A percentile compares a stretch with the other conserved stretches of the same genome.
Evolutionary conservation across 2,888 invertebrate genomes (phyloP).

Genomic region (Acanthosepion pharaonis): DNA sequence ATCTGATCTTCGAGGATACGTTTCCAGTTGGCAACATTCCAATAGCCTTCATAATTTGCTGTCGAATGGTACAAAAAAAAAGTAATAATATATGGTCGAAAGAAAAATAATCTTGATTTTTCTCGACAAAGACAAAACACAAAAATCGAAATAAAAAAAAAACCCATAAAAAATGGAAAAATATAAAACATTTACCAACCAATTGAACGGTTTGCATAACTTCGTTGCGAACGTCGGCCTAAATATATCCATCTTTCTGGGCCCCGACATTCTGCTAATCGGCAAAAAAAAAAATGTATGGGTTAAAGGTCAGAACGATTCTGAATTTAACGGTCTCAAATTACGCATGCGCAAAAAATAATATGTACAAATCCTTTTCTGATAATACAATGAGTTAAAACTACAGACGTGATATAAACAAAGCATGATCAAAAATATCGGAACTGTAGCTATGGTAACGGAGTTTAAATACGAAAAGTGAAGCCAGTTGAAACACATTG

Average conservation of each 20-base stretch:
- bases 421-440: too few relatives aligned
- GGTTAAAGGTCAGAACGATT: too few relatives aligned
- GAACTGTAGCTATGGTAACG: too few relatives aligned
- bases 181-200: not conserved
- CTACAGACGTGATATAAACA: too few relatives aligned
- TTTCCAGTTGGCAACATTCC: not conserved
- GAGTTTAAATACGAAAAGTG: too few relatives aligned
- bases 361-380: too few relatives aligned
- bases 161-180: not conserved
- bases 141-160: not conserved
- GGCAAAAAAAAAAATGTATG: too few relatives aligned
- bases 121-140: not conserved
- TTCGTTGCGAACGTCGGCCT: not conserved
- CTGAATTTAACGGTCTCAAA: too few relatives aligned
- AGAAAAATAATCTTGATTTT: not conserved
- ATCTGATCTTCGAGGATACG: not conserved
- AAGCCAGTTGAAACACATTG: too few relatives aligned
- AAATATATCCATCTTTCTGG: not conserved
- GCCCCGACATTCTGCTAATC: not conserved
- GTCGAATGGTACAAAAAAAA: not conserved
- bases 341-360: too few relatives aligned
- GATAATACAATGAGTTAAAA: too few relatives aligned
- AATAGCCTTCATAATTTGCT: slow-evolving; percentile 33
- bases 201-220: not conserved
- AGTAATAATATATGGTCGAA: not conserved